Percentiles rank a stretch among this genome's conserved stretches.
These are phyloP conservation scores for Poecilia latipinna DNA, from an alignment of 2,113 vertebrate species.

Conservation along the genomic window DNA sequence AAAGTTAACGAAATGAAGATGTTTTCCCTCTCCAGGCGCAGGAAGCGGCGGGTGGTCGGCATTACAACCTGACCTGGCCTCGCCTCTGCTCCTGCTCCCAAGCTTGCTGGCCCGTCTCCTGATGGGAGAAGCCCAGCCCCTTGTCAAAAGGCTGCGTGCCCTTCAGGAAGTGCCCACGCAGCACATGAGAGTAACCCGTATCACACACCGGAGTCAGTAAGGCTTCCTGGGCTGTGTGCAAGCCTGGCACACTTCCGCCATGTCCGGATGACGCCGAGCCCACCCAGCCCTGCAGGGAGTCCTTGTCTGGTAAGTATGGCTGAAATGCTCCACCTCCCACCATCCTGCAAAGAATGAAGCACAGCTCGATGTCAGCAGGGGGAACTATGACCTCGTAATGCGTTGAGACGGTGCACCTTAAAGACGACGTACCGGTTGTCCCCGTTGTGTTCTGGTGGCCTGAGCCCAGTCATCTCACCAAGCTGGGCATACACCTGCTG, in stretches of 20 bases:
- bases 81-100: conserved; percentile 74
- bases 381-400: neutral
- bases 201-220: conserved; percentile 81
- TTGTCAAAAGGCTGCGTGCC: conserved; percentile 76
- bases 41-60: conserved; percentile 54
- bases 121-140: conserved; percentile 75
- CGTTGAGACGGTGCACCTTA: too few species aligned
- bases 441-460: conserved; percentile 78
- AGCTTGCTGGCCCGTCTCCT: conserved; percentile 62
- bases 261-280: conserved; percentile 66
- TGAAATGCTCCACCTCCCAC: conserved; percentile 78
- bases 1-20: conserved; percentile 49
- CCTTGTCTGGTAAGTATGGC: conserved; percentile 79
- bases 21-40: conserved; percentile 55
- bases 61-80: conserved; percentile 72
- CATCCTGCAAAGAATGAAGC: conserved; percentile 45
- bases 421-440: conserved; percentile 85
- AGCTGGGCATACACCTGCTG: conserved; percentile 87
- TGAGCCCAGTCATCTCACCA: conserved; percentile 81
- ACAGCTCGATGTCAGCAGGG: neutral
- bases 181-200: conserved; percentile 76
- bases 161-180: conserved; percentile 69
- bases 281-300: conserved; percentile 73
- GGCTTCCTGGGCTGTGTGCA: conserved; percentile 77
- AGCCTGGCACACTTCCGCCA: conserved; percentile 57